Base-by-base conservation (phyloP, 2,888 invertebrate species). In the Cylindroiulus punctatus region DNA sequence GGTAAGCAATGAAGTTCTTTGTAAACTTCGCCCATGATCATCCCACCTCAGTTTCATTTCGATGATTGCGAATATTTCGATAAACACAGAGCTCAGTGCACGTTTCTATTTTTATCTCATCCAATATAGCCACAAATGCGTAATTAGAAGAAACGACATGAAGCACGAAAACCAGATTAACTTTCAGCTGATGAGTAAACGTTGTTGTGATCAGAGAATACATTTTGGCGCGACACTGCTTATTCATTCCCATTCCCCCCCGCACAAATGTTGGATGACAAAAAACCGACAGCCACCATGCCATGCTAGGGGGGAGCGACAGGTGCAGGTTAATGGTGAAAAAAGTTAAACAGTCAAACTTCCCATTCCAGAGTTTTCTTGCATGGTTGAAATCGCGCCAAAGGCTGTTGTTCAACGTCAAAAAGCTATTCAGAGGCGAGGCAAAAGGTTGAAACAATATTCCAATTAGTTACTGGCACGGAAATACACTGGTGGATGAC, bases 401-500 rank as follows among this genome's bases (percentile, higher is more conserved):
- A 57, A 57, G 57, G 52, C 22, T 22, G 5, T 57, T 57, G 57
- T 22, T 57, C 57, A 57, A 57, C 57, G 57, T 5, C 57, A 57
- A 57, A 57, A 57, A 7, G n/a, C 57, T 57, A 57, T 57, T 57
- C 57, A 22, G 57, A 57, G 57, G n/a, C 57, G 22, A 57, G 57
- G n/a, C 57, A 57, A 47, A 57, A 57, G 57, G 57, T 57, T 57
- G 57, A 57, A 57, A 57, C 57, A 57, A 57, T 57, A 57, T 57
- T 57, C 57, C 57, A 57, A 57, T 57, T 57, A 57, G 57, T 57
- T 57, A 57, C 57, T 22, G 0, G 57, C 57, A 22, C 57, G 22
- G n/a, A 7, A n/a, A n/a, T n/a, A n/a, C n/a, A n/a, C n/a, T n/a
- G n/a, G n/a, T n/a, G n/a, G n/a, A n/a, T n/a, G n/a, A n/a, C n/a